Evolutionary conservation across 92 coral and sea anemone species (phyloP), one percentile per base, ranked within the genome.

Genomic region (Paragorgia papillata): DNA sequence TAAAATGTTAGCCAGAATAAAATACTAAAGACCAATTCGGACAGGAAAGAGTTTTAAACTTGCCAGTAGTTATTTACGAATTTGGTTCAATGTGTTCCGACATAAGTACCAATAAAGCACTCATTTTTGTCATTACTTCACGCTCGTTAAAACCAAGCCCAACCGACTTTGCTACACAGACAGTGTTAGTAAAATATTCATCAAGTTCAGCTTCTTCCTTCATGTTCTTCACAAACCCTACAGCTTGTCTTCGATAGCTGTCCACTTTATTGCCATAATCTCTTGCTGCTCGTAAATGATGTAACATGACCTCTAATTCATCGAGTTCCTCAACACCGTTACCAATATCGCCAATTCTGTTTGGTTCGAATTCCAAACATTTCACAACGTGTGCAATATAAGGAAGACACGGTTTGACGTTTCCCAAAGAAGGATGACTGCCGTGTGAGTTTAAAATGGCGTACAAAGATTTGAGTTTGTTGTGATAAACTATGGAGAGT

Each of bases 401-500:
- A 12, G 99, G 99, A 35, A 95, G 83, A 90, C 99, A 89, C 68
- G 88, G 97, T 34, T 53, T 53, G 17, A 71, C 78, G 26, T 71
- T 71, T 41, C 99, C 99, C 13, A 96, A 97, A 63, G 90, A 95
- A 79, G 99, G 99, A 82, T 96, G 89, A 3, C 92, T 96, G 74
- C 97, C 99, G 20, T 96, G 97, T 27, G 99, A 89, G 81, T 87
- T 85, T 26, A 95, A 68, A 40, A 95, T 92, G 40, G 85, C 88
- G 68, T 87, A 93, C 7, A 95, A 79, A n/a, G 99, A 93, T 73
- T 91, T 91, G 27, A 95, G 87, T 20, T 94, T 89, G 83, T 96
- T 95, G 86, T 95, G 97, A 73, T 84, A 91, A 26, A 92, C 87
- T 31, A 91, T 92, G 1, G 99, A 96, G 21, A 89, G 85, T 1